These are phyloP conservation scores for Holocentrus rufus DNA, from an alignment of 2,797 vertebrate genomes.

Conservation along the genomic window DNA sequence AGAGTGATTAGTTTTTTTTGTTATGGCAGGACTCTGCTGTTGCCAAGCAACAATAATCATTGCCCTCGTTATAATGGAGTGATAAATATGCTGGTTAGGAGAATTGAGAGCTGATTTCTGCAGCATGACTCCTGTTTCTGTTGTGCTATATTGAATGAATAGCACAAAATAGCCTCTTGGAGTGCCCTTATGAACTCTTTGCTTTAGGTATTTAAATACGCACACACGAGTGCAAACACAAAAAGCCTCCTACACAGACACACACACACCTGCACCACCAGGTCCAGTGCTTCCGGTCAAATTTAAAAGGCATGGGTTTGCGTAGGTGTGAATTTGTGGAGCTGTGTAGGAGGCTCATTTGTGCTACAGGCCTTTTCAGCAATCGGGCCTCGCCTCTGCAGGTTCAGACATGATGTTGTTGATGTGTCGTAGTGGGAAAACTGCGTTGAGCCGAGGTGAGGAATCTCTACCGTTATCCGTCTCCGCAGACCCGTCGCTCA, in stretches of 20 bases:
- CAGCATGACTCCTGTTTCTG: slow-evolving; percentile 39
- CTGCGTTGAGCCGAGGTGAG: slow-evolving; percentile 20
- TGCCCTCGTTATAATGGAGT: slow-evolving; percentile 40
- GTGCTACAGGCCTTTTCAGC: slow-evolving; percentile 64
- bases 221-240: slow-evolving; percentile 38
- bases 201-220: slow-evolving; percentile 44
- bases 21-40: slow-evolving; percentile 55
- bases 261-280: slow-evolving; percentile 27
- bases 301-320: slow-evolving; percentile 46
- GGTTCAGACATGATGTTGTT: slow-evolving; percentile 69
- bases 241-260: slow-evolving; percentile 42
- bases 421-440: slow-evolving; percentile 70
- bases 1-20: slow-evolving; percentile 12
- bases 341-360: slow-evolving; percentile 67
- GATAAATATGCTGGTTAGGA: slow-evolving; percentile 37
- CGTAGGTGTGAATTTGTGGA: slow-evolving; percentile 60
- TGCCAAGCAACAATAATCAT: slow-evolving; percentile 67
- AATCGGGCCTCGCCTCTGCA: slow-evolving; percentile 64
- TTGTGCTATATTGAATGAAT: slow-evolving; percentile 34
- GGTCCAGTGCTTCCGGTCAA: slow-evolving; percentile 32
- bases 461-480: slow-evolving; percentile 66
- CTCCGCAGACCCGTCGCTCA: slow-evolving; percentile 53
- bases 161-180: slow-evolving; percentile 31
- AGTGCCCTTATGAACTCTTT: slow-evolving; percentile 30
- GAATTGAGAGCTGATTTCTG: slow-evolving; percentile 47